Base-by-base conservation (phyloP, 64 coral and sea anemone species). In the Pachyseris speciosa region DNA sequence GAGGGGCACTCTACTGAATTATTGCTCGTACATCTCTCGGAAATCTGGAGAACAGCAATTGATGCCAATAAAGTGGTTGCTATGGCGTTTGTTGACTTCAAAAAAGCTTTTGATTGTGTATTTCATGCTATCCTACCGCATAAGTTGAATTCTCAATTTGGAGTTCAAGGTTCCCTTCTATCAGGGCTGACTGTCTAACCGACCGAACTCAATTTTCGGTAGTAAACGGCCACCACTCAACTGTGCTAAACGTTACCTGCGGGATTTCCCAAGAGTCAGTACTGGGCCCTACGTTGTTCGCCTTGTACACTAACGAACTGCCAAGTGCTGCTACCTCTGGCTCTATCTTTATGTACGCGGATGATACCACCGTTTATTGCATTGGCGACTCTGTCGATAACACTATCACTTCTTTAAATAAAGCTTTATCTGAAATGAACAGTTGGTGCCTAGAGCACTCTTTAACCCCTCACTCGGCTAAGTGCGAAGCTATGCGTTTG, bases 181-280 rank as follows among this genome's bases (percentile, higher is more conserved):
- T 72, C 69, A 72, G 20, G 4, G 37, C 69, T 72, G 69, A 72
- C 37, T 11, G 38, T 43, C 69, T 72, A 72, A 9, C 38, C 15
- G 38, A 72, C 38, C 13, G 16, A 72, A 72, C 69, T 42, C 69
- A 72, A 22, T 72, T 41, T 41, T 72, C 37, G 10, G 37, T 41
- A 41, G 37, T 25, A 25, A 64, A 28, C 27, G n/a, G 60, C 42
- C 73, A 77, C 3, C 73, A 43, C 0, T 77, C 50, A 17, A 53
- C 13, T 6, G 50, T 53, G 13, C 12, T 53, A 4, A 77, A 48
- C 27, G 11, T 29, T 48, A 49, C 27, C 4, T 77, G 37, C 24
- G 73, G 73, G 27, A 44, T 77, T 50, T 41, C 73, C 6, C 73
- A 63, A 40, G 16, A 31, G 59, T 64, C 78, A 83, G 31, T 64